Percentiles rank a stretch among this genome's conserved stretches.
Evolutionary conservation across 2,888 invertebrate genomes (phyloP).

Genomic region (Sycophila texana): DNA sequence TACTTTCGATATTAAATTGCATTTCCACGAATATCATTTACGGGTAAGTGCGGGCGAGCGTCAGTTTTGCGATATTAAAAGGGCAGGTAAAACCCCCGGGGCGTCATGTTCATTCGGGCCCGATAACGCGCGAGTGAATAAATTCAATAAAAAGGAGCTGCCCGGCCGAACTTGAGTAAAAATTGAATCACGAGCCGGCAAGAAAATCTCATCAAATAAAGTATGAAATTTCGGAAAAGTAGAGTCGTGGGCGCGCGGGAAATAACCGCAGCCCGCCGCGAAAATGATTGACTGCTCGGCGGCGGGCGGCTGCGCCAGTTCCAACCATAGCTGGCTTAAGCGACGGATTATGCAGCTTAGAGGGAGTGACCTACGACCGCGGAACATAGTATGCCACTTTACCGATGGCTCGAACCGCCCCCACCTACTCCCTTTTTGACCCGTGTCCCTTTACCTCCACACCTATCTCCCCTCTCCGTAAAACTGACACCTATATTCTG

Average conservation of each 20-base stretch:
- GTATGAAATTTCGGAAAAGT: constrained; percentile 20
- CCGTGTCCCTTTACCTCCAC: not conserved
- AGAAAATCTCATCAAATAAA: constrained; percentile 26
- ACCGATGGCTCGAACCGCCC: constrained; percentile 16
- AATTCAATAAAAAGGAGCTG: constrained; percentile 2
- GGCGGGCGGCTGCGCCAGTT: constrained; percentile 21
- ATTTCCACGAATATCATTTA: too few relatives aligned
- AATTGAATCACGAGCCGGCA: constrained; percentile 14
- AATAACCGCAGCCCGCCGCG: not conserved
- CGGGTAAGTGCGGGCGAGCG: too few relatives aligned
- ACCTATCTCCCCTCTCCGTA: not conserved
- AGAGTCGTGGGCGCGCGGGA: not conserved
- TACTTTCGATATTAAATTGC: too few relatives aligned
- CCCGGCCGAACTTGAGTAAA: not conserved
- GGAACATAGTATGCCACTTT: constrained; percentile 53
- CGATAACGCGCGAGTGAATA: not conserved
- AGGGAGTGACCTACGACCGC: constrained; percentile 49
- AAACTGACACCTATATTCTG: constrained; percentile 19
- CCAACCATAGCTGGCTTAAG: constrained; percentile 36
- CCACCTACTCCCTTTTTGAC: not conserved
- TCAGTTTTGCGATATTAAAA: too few relatives aligned
- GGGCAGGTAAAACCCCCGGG: too few relatives aligned
- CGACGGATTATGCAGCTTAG: constrained; percentile 45
- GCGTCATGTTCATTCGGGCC: not conserved
- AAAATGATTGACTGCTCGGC: constrained; percentile 41